Conservation (phyloP, 2,113 vertebrate genomes). For the Xyliphius kryptos region DNA sequence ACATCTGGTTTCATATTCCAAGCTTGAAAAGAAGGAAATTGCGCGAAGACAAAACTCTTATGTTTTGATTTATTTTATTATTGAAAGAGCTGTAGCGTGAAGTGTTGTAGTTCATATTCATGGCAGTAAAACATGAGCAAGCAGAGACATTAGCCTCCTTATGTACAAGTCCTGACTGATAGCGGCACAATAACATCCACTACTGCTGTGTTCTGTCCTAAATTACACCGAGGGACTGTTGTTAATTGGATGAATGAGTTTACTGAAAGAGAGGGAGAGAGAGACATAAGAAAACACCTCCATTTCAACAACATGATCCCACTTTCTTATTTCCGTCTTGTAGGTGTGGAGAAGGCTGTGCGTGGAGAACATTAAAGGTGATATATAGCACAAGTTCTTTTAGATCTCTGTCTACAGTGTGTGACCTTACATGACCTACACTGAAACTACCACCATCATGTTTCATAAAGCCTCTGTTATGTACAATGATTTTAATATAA, state of each 20-base stretch:
- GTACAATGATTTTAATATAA: too few relatives aligned
- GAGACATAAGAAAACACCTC: slow-evolving; percentile 13
- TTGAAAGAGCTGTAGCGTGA: slow-evolving; percentile 76
- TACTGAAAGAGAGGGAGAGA: background rate
- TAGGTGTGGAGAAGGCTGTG: too few relatives aligned
- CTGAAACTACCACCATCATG: too few relatives aligned
- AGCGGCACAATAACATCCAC: slow-evolving; percentile 74
- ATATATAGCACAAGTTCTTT: too few relatives aligned
- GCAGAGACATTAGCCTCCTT: slow-evolving; percentile 73
- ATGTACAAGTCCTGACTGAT: slow-evolving; percentile 81
- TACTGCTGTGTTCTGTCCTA: slow-evolving; percentile 73
- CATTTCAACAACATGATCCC: too few relatives aligned
- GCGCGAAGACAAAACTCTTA: slow-evolving; percentile 88
- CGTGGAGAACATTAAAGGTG: too few relatives aligned
- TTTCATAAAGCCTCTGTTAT: too few relatives aligned
- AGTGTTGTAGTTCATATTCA: slow-evolving; percentile 78
- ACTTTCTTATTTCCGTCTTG: too few relatives aligned
- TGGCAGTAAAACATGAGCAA: slow-evolving; percentile 78
- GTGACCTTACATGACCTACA: too few relatives aligned
- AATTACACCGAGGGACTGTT: slow-evolving; percentile 68
- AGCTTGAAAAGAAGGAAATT: slow-evolving; percentile 87
- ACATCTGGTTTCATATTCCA: slow-evolving; percentile 97
- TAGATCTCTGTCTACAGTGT: too few relatives aligned
- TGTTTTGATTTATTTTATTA: slow-evolving; percentile 96
- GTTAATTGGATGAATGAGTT: slow-evolving; percentile 60